phyloP scores from a whole-genome alignment of 1,140 invertebrate species.

The Heliconius congener region DNA sequence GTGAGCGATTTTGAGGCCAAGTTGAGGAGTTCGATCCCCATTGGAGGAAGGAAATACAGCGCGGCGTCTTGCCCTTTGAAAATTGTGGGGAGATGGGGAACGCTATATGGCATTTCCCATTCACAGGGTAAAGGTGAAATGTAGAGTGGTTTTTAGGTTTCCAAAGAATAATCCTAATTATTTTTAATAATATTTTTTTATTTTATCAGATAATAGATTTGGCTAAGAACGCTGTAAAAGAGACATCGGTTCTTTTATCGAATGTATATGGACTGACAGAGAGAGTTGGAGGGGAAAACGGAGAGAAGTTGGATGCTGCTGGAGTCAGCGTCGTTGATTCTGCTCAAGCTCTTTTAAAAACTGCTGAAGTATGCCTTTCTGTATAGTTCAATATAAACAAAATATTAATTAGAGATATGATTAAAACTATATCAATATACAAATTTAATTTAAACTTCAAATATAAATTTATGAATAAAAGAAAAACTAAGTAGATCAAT shows the following conservation, averaged over 20 bases:
- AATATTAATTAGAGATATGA: neutral
- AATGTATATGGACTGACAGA: conserved; percentile 32
- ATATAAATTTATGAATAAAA: too few species aligned
- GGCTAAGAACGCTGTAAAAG: neutral
- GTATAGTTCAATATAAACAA: neutral
- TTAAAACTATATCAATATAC: neutral
- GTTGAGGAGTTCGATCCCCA: too few species aligned
- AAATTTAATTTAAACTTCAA: too few species aligned
- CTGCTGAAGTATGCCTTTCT: conserved; percentile 39
- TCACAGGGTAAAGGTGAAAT: neutral
- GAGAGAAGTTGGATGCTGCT: conserved; percentile 19
- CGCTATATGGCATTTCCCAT: too few species aligned
- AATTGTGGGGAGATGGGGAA: too few species aligned
- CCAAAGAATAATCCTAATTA: neutral
- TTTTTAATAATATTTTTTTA: neutral
- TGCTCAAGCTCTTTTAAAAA: conserved; percentile 39
- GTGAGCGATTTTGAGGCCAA: too few species aligned
- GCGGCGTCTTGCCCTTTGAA: too few species aligned
- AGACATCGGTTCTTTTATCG: neutral
- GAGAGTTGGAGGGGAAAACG: conserved; percentile 29
- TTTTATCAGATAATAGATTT: conserved; percentile 2
- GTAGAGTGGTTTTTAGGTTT: neutral
- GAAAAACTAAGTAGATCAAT: too few species aligned
- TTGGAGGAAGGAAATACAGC: too few species aligned
- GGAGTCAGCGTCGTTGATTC: conserved; percentile 38